phyloP scores from a whole-genome alignment of 2,113 vertebrate species.

The Taurulus bubalis region DNA sequence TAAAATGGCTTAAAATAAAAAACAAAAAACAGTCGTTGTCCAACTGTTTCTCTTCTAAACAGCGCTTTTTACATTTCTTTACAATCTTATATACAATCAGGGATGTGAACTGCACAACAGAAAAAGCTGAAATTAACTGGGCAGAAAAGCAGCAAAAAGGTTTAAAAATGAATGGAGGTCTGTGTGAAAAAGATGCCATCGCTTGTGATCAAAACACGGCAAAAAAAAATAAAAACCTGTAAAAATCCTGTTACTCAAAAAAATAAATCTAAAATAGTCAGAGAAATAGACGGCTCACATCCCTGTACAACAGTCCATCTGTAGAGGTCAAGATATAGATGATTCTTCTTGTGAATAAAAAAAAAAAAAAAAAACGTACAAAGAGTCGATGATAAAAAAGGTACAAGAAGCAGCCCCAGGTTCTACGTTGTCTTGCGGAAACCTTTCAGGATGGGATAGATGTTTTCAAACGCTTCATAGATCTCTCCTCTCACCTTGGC shows the following conservation, averaged over 20 bases:
- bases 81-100: constrained; percentile 71
- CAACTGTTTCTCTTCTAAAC: constrained; percentile 23
- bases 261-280: constrained; percentile 12
- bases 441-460: constrained; percentile 99
- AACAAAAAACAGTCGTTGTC: constrained; percentile 16
- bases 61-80: constrained; percentile 66
- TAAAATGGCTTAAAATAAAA: constrained; percentile 57
- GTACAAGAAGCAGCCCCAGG: constrained; percentile 6
- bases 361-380: not conserved
- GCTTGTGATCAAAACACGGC: not conserved
- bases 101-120: constrained; percentile 31
- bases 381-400: not conserved
- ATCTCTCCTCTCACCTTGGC: constrained; percentile 98
- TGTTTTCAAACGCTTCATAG: constrained; percentile 99
- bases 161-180: not conserved
- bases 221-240: not conserved
- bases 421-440: constrained; percentile 97
- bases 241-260: constrained; percentile 20
- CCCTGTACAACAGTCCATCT: constrained; percentile 47
- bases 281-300: not conserved
- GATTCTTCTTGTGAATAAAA: constrained; percentile 13
- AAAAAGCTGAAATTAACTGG: not conserved
- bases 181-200: not conserved
- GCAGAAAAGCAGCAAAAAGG: not conserved
- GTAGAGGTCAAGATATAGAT: constrained; percentile 21